A percentile compares a stretch with the other conserved stretches of the same genome.
Conservation (phyloP, 1,140 invertebrate species). For the Anastrepha ludens region DNA sequence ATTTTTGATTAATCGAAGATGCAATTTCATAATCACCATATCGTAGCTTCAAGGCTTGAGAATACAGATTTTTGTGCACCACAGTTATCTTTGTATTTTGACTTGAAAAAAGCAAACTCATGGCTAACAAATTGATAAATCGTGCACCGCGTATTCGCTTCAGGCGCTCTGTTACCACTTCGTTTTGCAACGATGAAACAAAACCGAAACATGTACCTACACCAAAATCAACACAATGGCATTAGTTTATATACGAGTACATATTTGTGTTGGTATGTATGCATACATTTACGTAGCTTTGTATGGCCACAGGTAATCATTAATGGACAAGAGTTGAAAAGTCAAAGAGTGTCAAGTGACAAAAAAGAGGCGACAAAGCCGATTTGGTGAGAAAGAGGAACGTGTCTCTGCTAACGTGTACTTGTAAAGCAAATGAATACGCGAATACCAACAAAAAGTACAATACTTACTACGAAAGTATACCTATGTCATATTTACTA, state of each 20-base stretch:
- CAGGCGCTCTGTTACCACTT: constrained; percentile 31
- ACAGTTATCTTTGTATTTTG: constrained; percentile 32
- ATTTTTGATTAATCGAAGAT: constrained; percentile 48
- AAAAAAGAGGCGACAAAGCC: constrained; percentile 32
- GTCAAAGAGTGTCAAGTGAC: constrained; percentile 52
- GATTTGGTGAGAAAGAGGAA: constrained; percentile 47
- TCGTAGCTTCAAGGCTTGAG: constrained; percentile 2
- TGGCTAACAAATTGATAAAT: constrained; percentile 50
- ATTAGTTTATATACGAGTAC: neutral
- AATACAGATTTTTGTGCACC: neutral
- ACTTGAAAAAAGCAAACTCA: constrained; percentile 32
- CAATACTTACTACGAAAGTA: neutral
- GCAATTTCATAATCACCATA: constrained; percentile 40
- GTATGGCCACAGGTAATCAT: constrained; percentile 41
- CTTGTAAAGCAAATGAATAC: neutral
- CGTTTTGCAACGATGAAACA: constrained; percentile 17
- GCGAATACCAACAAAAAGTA: neutral
- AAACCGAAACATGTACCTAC: neutral
- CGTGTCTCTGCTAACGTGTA: constrained; percentile 31
- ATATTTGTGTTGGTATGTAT: neutral
- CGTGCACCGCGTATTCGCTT: constrained; percentile 36
- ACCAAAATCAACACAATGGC: constrained; percentile 11
- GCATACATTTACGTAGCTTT: neutral
- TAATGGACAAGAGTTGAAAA: constrained; percentile 51
- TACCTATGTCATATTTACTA: neutral